Conservation (phyloP, 2,113 vertebrate species). For the rabbit (Oryctolagus cuniculus) region DNA sequence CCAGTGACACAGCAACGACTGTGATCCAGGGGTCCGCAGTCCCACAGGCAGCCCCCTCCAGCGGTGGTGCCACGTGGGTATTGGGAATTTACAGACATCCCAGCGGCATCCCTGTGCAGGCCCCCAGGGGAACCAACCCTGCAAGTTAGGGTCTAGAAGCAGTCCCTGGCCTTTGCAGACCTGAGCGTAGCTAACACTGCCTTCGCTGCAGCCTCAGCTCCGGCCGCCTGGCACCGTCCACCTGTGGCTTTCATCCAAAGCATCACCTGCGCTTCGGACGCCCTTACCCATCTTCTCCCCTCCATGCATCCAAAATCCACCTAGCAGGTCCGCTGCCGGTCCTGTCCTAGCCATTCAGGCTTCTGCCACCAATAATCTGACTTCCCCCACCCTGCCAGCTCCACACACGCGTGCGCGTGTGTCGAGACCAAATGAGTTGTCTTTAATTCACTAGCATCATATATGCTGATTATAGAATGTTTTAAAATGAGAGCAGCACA, state of each 20-base stretch:
- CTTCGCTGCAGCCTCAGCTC: background rate
- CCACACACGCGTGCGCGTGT: background rate
- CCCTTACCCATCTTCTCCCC: background rate
- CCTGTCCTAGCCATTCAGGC: background rate
- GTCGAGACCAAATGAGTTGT: background rate
- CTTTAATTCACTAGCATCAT: slow-evolving; percentile 21
- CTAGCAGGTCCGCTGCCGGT: background rate
- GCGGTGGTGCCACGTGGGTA: background rate
- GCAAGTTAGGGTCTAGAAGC: background rate
- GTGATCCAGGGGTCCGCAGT: background rate
- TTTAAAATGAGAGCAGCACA: background rate
- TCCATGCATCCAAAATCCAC: background rate
- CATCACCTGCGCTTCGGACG: background rate
- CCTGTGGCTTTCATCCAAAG: background rate
- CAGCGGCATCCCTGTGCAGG: background rate
- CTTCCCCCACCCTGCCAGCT: background rate
- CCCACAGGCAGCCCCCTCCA: background rate
- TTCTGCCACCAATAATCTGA: background rate
- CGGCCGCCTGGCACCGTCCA: rapidly evolving
- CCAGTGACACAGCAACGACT: background rate
- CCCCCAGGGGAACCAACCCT: background rate
- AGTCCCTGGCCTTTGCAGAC: background rate
- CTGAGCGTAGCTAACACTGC: rapidly evolving
- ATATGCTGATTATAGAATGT: background rate
- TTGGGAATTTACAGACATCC: background rate